Evolutionary conservation across 2,888 invertebrate species (phyloP).

Genomic region (Oscheius onirici): DNA sequence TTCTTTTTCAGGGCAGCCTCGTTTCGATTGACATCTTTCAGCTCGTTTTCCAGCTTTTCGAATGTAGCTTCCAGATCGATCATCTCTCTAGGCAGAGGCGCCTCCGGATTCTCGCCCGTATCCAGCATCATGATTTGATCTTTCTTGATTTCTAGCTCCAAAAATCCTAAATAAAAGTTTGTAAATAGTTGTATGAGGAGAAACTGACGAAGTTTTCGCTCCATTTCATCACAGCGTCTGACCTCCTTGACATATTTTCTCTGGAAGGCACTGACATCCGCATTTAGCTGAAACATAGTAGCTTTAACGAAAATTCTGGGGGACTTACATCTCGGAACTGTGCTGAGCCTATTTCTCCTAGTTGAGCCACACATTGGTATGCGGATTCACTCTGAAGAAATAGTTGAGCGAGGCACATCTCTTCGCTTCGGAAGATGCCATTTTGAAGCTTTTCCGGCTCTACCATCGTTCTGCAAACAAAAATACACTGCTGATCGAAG

Average conservation of each 20-base stretch:
- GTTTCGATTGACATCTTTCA: slow-evolving; percentile 96
- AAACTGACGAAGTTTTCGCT: slow-evolving; percentile 72
- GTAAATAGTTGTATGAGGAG: not conserved
- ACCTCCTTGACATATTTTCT: slow-evolving; percentile 98
- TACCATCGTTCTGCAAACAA: slow-evolving; percentile 17
- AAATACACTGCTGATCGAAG: too few species aligned
- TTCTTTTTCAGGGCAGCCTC: slow-evolving; percentile 81
- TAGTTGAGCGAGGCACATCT: slow-evolving; percentile 97
- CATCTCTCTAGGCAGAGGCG: slow-evolving; percentile 99
- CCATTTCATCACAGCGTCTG: slow-evolving; percentile 96
- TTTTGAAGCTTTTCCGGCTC: slow-evolving; percentile 39
- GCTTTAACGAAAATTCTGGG: not conserved
- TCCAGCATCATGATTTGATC: slow-evolving; percentile 97
- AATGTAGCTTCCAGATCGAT: slow-evolving; percentile 92
- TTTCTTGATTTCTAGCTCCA: slow-evolving; percentile 95
- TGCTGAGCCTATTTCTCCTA: slow-evolving; percentile 90
- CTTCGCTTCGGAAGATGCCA: slow-evolving; percentile 89
- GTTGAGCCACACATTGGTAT: slow-evolving; percentile 89
- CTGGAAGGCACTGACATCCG: slow-evolving; percentile 97
- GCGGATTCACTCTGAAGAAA: slow-evolving; percentile 95
- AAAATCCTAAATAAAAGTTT: slow-evolving; percentile 76
- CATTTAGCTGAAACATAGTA: slow-evolving; percentile 82
- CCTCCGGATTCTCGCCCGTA: slow-evolving; percentile 97
- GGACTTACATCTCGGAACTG: slow-evolving; percentile 94
- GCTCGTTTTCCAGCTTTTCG: slow-evolving; percentile 94